Base-by-base conservation (phyloP, 2,888 invertebrate species). In the Sphecodes monilicornis region DNA sequence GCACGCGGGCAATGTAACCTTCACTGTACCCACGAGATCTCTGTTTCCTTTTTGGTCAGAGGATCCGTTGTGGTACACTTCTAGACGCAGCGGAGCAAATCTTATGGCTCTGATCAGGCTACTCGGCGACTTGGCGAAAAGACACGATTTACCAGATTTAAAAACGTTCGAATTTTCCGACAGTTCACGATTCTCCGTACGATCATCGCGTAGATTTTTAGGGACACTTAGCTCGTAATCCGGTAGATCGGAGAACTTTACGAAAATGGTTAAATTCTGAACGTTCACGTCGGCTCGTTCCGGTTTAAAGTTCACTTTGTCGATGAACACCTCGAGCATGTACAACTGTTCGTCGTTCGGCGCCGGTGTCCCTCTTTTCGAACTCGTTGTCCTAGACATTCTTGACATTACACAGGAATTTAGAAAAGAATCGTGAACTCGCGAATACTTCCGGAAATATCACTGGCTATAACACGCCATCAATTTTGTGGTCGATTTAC, bases 321-420 rank as follows among this genome's bases (percentile, higher is more conserved):
- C 84, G n/a, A 90, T n/a, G 75, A 90, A 83, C 29, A 92, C 82
- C 69, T 92, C 90, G 22, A 92, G 86, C 88, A 90, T 88, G 68
- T 90, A 91, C 18, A 90, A 76, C 41, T 90, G 89, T 80, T 91
- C 78, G n/a, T 66, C 39, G 8, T 82, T 36, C n/a, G 54, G 73
- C 18, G 43, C 68, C 3, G 54, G 0, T 16, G 26, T 36, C 1
- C 64, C 76, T 22, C 41, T 83, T 54, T 80, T 78, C 26, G 75
- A 26, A 0, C 81, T 81, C 88, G 84, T 86, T 78, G 82, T 22
- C 10, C 11, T 10, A 5, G 36, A 64, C 36, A 39, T 64, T 29
- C 16, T 54, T 68, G 64, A 64, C n/a, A 32, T 13, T 75, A 16
- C 64, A 84, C 90, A 29, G 43, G 82, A 91, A 91, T 91, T 91